Conservation (phyloP, 2,797 vertebrate genomes). For the Cossypha niveicapilla region DNA sequence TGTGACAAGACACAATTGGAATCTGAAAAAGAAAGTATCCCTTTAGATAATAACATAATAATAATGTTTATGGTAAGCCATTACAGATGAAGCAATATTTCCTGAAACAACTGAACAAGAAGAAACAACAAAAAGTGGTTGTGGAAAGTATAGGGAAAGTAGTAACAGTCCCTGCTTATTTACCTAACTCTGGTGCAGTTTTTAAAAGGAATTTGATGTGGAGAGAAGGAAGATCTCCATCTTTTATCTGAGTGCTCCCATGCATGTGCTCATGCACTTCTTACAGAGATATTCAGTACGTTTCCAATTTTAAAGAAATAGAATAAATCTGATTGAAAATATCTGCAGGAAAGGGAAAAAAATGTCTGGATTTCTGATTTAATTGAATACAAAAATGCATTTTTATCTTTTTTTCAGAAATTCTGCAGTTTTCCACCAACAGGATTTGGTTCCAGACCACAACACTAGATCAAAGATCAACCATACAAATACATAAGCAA, state of each 20-base stretch:
- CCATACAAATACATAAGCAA: accelerated
- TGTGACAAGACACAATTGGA: neutral
- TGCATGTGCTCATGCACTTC: neutral
- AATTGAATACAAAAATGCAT: neutral
- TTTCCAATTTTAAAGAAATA: neutral
- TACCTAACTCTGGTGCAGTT: neutral
- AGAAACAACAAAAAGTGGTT: neutral
- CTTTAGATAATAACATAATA: neutral
- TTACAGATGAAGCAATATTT: neutral
- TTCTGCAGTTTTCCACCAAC: neutral
- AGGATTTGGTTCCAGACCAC: neutral
- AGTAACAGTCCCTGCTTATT: neutral
- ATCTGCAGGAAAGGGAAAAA: neutral
- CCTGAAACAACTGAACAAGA: neutral
- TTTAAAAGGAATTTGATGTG: neutral
- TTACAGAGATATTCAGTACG: neutral
- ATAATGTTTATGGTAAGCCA: neutral
- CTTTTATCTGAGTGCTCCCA: neutral
- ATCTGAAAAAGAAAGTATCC: neutral
- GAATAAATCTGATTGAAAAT: neutral
- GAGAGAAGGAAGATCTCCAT: neutral
- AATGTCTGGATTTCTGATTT: neutral
- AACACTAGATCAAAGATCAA: neutral
- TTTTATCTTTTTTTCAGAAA: neutral
- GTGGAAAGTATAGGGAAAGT: neutral